These are phyloP conservation scores for Cheilosia variabilis DNA, from an alignment of 2,888 invertebrate genomes.

Conservation along the genomic window DNA sequence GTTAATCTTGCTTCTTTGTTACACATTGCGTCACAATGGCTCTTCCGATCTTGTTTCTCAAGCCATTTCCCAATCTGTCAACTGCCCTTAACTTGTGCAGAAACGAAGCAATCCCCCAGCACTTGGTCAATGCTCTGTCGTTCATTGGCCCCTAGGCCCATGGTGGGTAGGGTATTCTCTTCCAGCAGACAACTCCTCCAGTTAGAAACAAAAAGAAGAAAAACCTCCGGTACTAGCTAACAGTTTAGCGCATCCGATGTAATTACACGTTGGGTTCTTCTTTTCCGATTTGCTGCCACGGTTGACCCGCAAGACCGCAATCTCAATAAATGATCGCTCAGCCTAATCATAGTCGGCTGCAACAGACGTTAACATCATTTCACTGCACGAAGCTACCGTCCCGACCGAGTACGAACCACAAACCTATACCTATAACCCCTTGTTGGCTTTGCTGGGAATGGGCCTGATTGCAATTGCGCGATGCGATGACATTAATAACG, in stretches of 20 bases:
- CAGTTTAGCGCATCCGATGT: conserved; percentile 38
- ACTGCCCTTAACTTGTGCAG: too few species aligned
- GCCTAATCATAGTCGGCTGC: conserved; percentile 51
- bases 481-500: conserved; percentile 66
- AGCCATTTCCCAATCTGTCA: too few species aligned
- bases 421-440: conserved; percentile 19
- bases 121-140: conserved; percentile 6
- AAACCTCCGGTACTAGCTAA: conserved; percentile 39
- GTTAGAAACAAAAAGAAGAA: conserved; percentile 1
- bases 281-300: conserved; percentile 30
- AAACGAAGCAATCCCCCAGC: too few species aligned
- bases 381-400: conserved; percentile 33
- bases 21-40: too few species aligned
- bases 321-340: conserved; percentile 63
- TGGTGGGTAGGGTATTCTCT: not conserved
- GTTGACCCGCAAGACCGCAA: conserved; percentile 37
- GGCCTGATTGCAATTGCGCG: conserved; percentile 58
- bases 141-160: conserved; percentile 20
- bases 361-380: conserved; percentile 27
- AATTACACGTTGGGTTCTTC: conserved; percentile 47
- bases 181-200: not conserved
- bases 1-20: too few species aligned
- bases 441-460: not conserved
- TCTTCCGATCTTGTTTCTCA: too few species aligned
- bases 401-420: not conserved